Evolutionary conservation across 1,140 invertebrate genomes (phyloP).

Genomic region (Samia ricini): DNA sequence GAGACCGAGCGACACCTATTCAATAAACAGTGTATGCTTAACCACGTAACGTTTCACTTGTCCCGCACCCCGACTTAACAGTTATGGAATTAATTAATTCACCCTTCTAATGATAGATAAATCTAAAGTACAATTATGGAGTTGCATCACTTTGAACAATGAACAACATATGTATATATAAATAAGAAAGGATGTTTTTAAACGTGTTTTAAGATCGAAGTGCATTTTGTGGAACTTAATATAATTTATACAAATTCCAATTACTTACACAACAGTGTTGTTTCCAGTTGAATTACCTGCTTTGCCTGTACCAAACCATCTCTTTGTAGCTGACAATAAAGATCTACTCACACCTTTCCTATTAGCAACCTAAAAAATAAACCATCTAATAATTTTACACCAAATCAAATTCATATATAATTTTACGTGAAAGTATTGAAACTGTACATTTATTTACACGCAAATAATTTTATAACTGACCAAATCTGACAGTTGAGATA

Average conservation of each 20-base stretch:
- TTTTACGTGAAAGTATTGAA: neutral
- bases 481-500: conserved; percentile 89
- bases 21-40: no score
- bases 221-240: conserved; percentile 5
- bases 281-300: conserved; percentile 83
- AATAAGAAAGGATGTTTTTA: no score
- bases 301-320: conserved; percentile 96
- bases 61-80: no score
- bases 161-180: no score
- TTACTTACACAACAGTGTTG: conserved; percentile 88
- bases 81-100: no score
- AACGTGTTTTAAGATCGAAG: no score
- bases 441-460: neutral
- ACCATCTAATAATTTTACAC: neutral
- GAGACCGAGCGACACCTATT: no score
- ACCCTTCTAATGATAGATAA: neutral
- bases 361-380: conserved; percentile 81
- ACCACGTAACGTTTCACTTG: no score
- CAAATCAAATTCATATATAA: neutral
- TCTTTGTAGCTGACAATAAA: conserved; percentile 94
- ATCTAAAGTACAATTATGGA: neutral
- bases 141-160: no score
- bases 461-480: conserved; percentile 68
- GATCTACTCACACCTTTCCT: conserved; percentile 95
- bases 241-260: conserved; percentile 5